phyloP scores from a whole-genome alignment of 1,140 invertebrate genomes.

The Papilio xuthus region DNA sequence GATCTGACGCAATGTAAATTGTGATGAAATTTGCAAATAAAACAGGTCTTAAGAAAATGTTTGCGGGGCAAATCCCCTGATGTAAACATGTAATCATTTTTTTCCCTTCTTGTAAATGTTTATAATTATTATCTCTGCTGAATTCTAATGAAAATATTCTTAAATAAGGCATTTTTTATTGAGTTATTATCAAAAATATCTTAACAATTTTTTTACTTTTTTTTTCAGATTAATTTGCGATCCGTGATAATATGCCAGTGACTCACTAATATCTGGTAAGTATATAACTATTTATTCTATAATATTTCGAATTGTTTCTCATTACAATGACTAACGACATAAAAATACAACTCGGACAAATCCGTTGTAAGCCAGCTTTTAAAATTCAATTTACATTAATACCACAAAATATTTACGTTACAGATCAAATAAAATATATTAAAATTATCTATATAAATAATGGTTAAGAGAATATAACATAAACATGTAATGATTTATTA shows the following conservation, averaged over 20 bases:
- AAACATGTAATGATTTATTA: conserved; percentile 11
- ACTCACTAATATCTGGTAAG: neutral
- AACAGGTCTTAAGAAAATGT: conserved; percentile 42
- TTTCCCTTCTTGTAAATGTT: neutral
- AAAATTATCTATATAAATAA: neutral
- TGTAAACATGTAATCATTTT: conserved; percentile 26
- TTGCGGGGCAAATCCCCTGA: conserved; percentile 6
- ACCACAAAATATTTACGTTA: neutral
- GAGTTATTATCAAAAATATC: neutral
- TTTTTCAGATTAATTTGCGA: neutral
- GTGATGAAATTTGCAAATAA: conserved; percentile 56
- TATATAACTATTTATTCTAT: neutral
- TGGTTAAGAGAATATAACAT: neutral
- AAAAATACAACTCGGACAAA: neutral
- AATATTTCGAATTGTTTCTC: neutral
- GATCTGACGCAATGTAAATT: conserved; percentile 47
- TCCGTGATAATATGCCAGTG: neutral
- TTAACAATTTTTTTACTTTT: neutral
- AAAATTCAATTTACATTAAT: neutral
- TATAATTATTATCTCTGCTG: neutral
- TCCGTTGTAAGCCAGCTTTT: neutral
- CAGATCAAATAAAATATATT: neutral
- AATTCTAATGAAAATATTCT: neutral
- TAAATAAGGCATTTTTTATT: too few species aligned
- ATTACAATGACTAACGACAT: neutral